Percentiles rank a stretch among this genome's conserved stretches.
These are phyloP conservation scores for Leiothrix lutea DNA, from an alignment of 2,113 vertebrate species.

Conservation along the genomic window DNA sequence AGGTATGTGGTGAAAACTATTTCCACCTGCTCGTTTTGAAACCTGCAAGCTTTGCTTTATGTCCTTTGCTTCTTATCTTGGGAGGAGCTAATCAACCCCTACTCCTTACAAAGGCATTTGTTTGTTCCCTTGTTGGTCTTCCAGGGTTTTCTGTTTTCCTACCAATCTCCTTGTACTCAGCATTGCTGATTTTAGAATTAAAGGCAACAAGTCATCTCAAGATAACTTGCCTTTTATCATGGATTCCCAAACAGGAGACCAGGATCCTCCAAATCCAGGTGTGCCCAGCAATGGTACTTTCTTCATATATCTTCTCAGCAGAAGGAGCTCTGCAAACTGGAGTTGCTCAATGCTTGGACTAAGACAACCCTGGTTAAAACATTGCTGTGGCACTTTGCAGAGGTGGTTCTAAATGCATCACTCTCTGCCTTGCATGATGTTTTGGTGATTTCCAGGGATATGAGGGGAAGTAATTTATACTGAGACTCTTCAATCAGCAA, in stretches of 20 bases:
- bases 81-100: neutral
- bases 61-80: neutral
- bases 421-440: neutral
- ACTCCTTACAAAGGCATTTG: neutral
- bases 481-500: neutral
- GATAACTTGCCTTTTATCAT: neutral
- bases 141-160: neutral
- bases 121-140: neutral
- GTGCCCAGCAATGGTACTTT: neutral
- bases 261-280: neutral
- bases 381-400: neutral
- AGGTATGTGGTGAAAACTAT: neutral
- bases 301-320: neutral
- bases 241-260: neutral
- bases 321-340: neutral
- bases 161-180: neutral
- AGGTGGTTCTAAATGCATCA: constrained; percentile 34
- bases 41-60: neutral
- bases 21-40: neutral
- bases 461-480: neutral
- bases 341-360: neutral
- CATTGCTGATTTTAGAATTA: neutral
- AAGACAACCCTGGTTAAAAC: neutral
- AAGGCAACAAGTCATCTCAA: neutral
- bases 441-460: neutral